Percentiles rank a stretch among this genome's conserved stretches.
Evolutionary conservation across 2,888 invertebrate genomes (phyloP).

Genomic region (Branchipolynoe longqiensis): DNA sequence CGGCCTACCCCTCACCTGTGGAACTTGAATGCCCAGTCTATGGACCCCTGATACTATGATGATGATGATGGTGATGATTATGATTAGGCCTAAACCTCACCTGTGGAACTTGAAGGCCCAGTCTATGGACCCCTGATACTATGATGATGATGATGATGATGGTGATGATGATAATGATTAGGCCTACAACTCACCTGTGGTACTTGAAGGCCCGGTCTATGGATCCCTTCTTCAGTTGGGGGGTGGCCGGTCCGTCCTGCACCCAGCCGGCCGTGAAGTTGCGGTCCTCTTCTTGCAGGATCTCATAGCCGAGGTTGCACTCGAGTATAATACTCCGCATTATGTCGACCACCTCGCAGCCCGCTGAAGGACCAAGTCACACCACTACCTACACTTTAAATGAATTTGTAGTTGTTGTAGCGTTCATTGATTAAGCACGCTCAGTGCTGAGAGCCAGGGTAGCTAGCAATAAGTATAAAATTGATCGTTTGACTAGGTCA

Average conservation of each 20-base stretch:
- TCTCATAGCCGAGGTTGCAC: slow-evolving; percentile 58
- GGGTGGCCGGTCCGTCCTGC: slow-evolving; percentile 60
- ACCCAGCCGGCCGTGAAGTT: slow-evolving; percentile 72
- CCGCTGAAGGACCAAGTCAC: background rate
- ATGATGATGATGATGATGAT: background rate
- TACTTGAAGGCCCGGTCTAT: slow-evolving; percentile 31
- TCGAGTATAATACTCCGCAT: slow-evolving; percentile 42
- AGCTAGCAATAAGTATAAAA: too few relatives aligned
- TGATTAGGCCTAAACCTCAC: background rate
- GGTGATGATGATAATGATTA: too few relatives aligned
- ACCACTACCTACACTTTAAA: too few relatives aligned
- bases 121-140: background rate
- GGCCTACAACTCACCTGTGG: background rate
- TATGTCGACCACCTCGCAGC: background rate
- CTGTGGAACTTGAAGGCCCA: background rate
- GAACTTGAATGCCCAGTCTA: too few relatives aligned
- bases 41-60: too few relatives aligned
- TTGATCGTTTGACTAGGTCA: too few relatives aligned
- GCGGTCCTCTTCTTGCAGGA: slow-evolving; percentile 55
- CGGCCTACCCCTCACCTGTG: background rate
- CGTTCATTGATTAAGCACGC: too few relatives aligned
- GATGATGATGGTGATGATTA: background rate
- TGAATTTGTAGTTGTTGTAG: too few relatives aligned
- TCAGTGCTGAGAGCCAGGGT: too few relatives aligned
- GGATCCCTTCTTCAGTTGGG: background rate